Base-by-base conservation (phyloP, 2,797 vertebrate species). In the Syndactyla subalaris region DNA sequence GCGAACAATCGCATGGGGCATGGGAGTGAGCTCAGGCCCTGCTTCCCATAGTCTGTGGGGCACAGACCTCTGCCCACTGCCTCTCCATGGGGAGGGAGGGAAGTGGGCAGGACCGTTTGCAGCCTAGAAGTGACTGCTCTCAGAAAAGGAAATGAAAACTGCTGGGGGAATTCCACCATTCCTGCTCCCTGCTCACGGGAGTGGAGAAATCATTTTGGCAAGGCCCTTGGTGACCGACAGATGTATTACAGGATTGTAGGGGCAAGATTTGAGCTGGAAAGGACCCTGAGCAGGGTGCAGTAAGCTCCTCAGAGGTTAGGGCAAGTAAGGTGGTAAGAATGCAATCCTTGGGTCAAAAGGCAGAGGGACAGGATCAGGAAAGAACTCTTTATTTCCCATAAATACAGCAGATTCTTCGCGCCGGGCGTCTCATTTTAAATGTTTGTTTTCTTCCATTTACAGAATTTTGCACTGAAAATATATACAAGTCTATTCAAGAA, bases 341-440 rank as follows among this genome's bases (percentile, higher is more conserved):
- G 3, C 26, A 39, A 30, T 67, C 22, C 52, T 70, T 36, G 10
- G 4, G 27, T 58, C 19, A 54, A 68, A 86, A 45, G 14, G 43
- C 34, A 88, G 14, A 78, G n/a, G 41, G 88, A 21, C 27, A n/a
- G 21, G 26, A 46, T 93, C 51, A 92, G 94, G 96, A 96, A 97
- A 97, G 94, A 97, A 93, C 29, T 93, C 74, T 97, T 97, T 97
- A 97, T 97, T 97, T 96, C 96, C 95, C 95, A 97, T 97, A 97
- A 97, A 97, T 97, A 97, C 96, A 97, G 94, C 97, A 95, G 96
- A 95, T 91, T 96, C 59, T 93, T 96, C 94, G 91, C 96, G 79
- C 96, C 68, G 93, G 94, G 96, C 95, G 91, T 92, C 87, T 93
- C 17, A 6, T 93, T 95, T 95, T 91, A 92, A 88, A 90, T 77